Evolutionary conservation across 1,140 invertebrate genomes (phyloP).

Genomic region (Pygmarrhopalites habei): DNA sequence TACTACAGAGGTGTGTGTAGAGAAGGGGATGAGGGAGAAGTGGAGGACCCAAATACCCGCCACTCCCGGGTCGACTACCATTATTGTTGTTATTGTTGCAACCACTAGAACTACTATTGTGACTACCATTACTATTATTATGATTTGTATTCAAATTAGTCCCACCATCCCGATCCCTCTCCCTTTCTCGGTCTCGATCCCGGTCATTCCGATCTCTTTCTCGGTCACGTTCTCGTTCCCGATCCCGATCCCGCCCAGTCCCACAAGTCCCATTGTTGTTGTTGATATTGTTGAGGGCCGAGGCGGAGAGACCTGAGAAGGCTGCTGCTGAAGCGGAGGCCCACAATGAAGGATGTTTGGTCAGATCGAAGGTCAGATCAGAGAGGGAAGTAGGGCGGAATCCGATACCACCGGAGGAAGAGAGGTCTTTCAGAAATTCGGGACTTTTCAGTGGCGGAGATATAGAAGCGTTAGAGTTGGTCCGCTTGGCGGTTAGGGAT

Average conservation of each 20-base stretch:
- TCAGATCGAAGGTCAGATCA: constrained; percentile 31
- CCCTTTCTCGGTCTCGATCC: background rate
- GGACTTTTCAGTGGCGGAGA: constrained; percentile 16
- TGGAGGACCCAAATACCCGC: constrained; percentile 6
- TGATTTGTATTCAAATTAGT: no score
- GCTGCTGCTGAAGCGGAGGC: background rate
- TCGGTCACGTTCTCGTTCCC: no score
- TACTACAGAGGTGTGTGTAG: constrained; percentile 36
- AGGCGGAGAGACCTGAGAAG: background rate
- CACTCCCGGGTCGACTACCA: background rate
- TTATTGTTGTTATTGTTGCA: background rate
- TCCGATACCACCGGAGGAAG: background rate
- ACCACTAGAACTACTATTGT: background rate
- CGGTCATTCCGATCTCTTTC: no score
- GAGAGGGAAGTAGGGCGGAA: background rate
- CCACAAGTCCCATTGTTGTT: background rate
- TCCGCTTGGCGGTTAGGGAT: background rate
- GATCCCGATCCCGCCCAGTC: background rate
- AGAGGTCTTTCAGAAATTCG: constrained; percentile 17
- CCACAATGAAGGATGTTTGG: constrained; percentile 31
- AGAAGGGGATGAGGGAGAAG: constrained; percentile 33
- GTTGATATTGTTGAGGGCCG: background rate
- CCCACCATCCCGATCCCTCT: no score
- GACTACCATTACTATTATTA: no score
- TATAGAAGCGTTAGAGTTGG: background rate